Percentiles rank a stretch among this genome's conserved stretches.
Conservation (phyloP, 2,113 vertebrate species). For the Rattus rattus region DNA sequence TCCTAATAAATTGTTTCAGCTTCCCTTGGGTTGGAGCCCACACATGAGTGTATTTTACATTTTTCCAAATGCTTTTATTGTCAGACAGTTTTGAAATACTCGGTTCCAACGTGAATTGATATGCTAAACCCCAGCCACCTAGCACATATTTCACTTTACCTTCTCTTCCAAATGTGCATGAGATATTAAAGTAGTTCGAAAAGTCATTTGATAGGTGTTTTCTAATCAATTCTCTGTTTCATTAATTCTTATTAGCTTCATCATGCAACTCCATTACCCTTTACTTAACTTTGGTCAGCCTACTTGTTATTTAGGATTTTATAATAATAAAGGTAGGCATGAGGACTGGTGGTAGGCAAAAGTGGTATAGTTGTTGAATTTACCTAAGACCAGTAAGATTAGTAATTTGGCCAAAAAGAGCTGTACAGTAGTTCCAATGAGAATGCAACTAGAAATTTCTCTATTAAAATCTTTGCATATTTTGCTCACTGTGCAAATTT, state of each 20-base stretch:
- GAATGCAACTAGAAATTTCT: neutral
- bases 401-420: neutral
- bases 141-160: slow-evolving; percentile 25
- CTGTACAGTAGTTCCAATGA: neutral
- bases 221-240: slow-evolving; percentile 24
- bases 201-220: neutral
- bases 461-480: neutral
- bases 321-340: slow-evolving; percentile 36
- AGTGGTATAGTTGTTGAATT: neutral
- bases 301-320: slow-evolving; percentile 7
- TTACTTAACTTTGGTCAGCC: neutral
- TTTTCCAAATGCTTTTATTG: slow-evolving; percentile 13
- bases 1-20: neutral
- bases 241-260: slow-evolving; percentile 48
- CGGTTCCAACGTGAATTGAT: neutral
- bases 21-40: neutral
- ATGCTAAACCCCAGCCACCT: neutral
- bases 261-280: neutral
- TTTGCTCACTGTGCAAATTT: neutral
- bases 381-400: neutral
- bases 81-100: slow-evolving; percentile 21
- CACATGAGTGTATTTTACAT: slow-evolving; percentile 8
- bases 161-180: slow-evolving; percentile 9
- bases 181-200: slow-evolving; percentile 27
- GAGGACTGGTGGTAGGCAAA: neutral